Evolutionary conservation across 2,888 invertebrate genomes (phyloP).

Genomic region (Mylabris sibirica): DNA sequence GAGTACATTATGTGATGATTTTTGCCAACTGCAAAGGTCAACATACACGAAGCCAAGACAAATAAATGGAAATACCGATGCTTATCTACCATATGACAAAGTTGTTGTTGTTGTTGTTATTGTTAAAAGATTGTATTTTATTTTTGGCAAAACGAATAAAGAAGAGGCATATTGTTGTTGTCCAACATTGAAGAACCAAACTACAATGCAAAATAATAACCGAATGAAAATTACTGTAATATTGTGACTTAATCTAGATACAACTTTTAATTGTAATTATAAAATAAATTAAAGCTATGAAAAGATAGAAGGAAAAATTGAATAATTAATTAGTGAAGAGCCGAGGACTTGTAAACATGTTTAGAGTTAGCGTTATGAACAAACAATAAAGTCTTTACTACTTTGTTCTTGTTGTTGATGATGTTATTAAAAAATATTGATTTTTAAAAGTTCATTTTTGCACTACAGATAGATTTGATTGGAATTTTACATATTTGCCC

Average conservation of each 20-base stretch:
- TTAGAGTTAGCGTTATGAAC: neutral
- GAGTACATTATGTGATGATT: neutral
- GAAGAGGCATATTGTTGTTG: neutral
- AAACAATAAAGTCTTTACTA: neutral
- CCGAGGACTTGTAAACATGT: neutral
- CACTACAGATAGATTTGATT: neutral
- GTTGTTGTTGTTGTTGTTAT: neutral
- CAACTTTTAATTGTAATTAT: neutral
- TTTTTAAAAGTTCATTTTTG: neutral
- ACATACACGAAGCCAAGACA: neutral
- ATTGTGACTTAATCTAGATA: neutral
- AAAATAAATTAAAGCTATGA: conserved; percentile 1
- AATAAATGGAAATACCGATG: conserved; percentile 3
- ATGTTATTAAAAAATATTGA: conserved; percentile 3
- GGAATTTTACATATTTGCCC: neutral
- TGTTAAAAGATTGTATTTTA: neutral
- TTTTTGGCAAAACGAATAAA: neutral
- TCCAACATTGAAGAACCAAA: neutral
- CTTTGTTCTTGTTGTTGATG: neutral
- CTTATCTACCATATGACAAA: neutral
- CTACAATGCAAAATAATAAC: neutral
- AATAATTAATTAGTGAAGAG: neutral
- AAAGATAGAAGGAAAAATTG: neutral
- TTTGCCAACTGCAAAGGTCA: neutral
- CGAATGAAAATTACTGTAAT: neutral